phyloP scores from a whole-genome alignment of 1,140 invertebrate species.

The Dinoponera quadriceps region DNA sequence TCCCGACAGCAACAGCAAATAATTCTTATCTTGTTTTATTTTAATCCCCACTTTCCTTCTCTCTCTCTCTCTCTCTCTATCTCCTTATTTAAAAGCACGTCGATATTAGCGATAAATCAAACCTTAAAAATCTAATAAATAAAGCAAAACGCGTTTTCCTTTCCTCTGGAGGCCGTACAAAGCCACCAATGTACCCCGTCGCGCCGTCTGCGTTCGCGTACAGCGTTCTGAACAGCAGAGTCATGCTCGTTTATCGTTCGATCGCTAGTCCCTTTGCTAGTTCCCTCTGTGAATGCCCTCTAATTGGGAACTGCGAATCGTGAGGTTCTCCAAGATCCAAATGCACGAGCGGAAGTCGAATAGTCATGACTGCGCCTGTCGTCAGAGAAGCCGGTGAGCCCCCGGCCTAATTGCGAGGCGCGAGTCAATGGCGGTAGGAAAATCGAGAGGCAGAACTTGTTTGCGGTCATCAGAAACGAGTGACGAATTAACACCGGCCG shows the following conservation, averaged over 20 bases:
- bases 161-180: slow-evolving; percentile 6
- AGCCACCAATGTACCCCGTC: not conserved
- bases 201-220: not conserved
- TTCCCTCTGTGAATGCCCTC: slow-evolving; percentile 34
- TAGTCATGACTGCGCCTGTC: slow-evolving; percentile 36
- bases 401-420: slow-evolving; percentile 35
- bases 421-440: slow-evolving; percentile 41
- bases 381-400: slow-evolving; percentile 19
- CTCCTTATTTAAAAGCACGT: not conserved
- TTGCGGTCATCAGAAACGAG: slow-evolving; percentile 68
- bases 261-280: slow-evolving; percentile 12
- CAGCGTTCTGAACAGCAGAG: slow-evolving; percentile 4
- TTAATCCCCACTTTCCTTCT: too few relatives aligned
- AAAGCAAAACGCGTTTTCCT: not conserved
- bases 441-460: slow-evolving; percentile 53
- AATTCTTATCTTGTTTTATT: too few relatives aligned
- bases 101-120: not conserved
- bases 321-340: slow-evolving; percentile 44
- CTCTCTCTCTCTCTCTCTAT: not conserved
- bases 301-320: slow-evolving; percentile 46
- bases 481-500: slow-evolving; percentile 67
- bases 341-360: slow-evolving; percentile 51
- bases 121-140: not conserved
- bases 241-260: slow-evolving; percentile 5
- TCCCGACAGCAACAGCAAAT: too few relatives aligned